Evolutionary conservation across 2,113 vertebrate genomes (phyloP).

Genomic region (Xiphophorus hellerii): DNA sequence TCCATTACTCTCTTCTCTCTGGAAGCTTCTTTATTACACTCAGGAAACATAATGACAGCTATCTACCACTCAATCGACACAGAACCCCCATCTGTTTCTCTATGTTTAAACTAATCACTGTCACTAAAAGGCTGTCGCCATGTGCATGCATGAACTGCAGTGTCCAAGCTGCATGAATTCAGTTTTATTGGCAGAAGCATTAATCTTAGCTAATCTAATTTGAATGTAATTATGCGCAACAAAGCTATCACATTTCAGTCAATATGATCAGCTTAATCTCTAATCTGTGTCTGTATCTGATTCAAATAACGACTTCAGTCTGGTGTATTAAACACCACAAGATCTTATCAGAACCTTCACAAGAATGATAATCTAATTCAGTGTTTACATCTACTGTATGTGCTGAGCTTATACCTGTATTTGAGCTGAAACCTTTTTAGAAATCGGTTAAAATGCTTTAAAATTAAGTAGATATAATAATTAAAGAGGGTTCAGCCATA

Average conservation of each 20-base stretch:
- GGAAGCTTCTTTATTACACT: constrained; percentile 29
- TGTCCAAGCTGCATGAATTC: constrained; percentile 35
- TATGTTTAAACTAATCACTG: constrained; percentile 30
- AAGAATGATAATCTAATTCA: background rate
- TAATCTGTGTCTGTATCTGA: constrained; percentile 51
- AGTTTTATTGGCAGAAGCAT: constrained; percentile 36
- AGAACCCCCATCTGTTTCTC: constrained; percentile 17
- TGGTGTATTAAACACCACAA: constrained; percentile 24
- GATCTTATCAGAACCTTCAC: constrained; percentile 22
- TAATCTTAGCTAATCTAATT: constrained; percentile 50
- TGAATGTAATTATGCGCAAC: constrained; percentile 45
- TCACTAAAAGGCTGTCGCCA: constrained; percentile 25
- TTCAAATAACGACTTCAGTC: constrained; percentile 30
- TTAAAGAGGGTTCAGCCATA: background rate
- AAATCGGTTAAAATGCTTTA: background rate
- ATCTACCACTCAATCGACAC: constrained; percentile 23
- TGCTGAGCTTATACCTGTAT: background rate
- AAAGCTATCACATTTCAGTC: constrained; percentile 45
- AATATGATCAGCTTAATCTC: constrained; percentile 46
- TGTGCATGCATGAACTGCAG: constrained; percentile 25
- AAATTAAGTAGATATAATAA: background rate
- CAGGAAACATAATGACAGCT: constrained; percentile 24
- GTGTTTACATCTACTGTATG: constrained; percentile 1
- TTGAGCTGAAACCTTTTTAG: background rate
- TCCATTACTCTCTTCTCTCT: constrained; percentile 37